Conservation (phyloP, 2,888 invertebrate species). For the Villa cingulata region DNA sequence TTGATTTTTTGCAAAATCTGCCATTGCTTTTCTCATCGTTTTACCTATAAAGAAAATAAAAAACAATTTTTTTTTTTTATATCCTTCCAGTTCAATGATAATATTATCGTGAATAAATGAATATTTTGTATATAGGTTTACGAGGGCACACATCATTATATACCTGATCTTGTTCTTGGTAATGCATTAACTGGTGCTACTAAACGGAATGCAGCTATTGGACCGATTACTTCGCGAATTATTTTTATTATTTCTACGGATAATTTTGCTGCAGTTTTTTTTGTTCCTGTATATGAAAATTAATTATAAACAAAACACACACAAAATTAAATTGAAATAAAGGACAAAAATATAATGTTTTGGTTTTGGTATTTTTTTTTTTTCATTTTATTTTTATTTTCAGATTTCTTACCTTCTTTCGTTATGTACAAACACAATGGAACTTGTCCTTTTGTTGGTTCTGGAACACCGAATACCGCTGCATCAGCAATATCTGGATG, state of each 20-base stretch:
- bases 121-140: too few relatives aligned
- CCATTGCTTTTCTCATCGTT: conserved; percentile 64
- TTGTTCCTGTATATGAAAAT: conserved; percentile 7
- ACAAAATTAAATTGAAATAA: too few relatives aligned
- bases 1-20: conserved; percentile 71
- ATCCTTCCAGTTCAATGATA: too few relatives aligned
- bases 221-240: conserved; percentile 38
- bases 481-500: conserved; percentile 77
- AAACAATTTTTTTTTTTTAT: neutral
- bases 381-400: conserved; percentile 15
- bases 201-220: conserved; percentile 77
- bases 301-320: conserved; percentile 5
- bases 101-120: too few relatives aligned
- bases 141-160: too few relatives aligned
- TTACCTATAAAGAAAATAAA: conserved; percentile 16
- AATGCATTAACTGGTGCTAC: conserved; percentile 65
- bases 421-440: conserved; percentile 78
- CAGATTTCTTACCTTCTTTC: conserved; percentile 35
- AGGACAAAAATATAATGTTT: too few relatives aligned
- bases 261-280: conserved; percentile 23
- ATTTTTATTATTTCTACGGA: conserved; percentile 32
- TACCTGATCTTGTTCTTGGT: conserved; percentile 80
- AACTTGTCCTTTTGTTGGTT: conserved; percentile 78
- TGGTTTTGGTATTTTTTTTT: conserved; percentile 16
- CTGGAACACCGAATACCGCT: conserved; percentile 81